Evolutionary conservation across 64 coral and sea anemone species (phyloP), one percentile per base, ranked within the genome.

Genomic region (Exaiptasia diaphana): DNA sequence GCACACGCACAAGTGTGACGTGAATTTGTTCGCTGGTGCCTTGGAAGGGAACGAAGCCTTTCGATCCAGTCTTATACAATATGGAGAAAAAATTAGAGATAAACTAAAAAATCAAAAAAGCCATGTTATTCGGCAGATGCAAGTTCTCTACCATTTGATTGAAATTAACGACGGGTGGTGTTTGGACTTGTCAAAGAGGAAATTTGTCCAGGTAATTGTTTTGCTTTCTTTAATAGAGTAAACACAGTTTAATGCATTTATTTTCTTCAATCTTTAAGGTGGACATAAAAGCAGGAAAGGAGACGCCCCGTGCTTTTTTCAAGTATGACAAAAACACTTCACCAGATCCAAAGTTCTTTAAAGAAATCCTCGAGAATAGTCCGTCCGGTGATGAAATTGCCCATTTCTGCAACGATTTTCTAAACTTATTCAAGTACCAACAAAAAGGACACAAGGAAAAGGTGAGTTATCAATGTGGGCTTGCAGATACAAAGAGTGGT

Each of bases 321-420:
- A 31, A 30, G 20, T 81, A 50, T 42, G 15, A 81, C 14, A 64
- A 63, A 20, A 50, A 68, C 7, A 81, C 41, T 23, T 50, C n/a
- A 8, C 86, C 77, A 18, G 55, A 89, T 4, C 86, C 68, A 24
- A 53, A 50, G 20, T 81, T 58, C 52, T 82, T 81, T 33, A 82
- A 40, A 29, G 50, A 89, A 74, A 75, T 82, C 18, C 58, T 81
- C 18, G 6, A 82, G 41, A 58, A 89, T 23, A 82, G 67, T 27
- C 41, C 82, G 5, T 60, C 39, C 30, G 5, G 43, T 26, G 53
- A 65, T 22, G 52, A 74, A 20, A 59, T 56, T 21, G 42, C 57
- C 20, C 64, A 23, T 15, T 89, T 82, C 50, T 82, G 67, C 8
- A 38, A 82, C 27, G 78, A 89, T 63, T 80, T 72, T 33, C 24